phyloP scores from a whole-genome alignment of 2,888 invertebrate species.

The Myathropa florea region DNA sequence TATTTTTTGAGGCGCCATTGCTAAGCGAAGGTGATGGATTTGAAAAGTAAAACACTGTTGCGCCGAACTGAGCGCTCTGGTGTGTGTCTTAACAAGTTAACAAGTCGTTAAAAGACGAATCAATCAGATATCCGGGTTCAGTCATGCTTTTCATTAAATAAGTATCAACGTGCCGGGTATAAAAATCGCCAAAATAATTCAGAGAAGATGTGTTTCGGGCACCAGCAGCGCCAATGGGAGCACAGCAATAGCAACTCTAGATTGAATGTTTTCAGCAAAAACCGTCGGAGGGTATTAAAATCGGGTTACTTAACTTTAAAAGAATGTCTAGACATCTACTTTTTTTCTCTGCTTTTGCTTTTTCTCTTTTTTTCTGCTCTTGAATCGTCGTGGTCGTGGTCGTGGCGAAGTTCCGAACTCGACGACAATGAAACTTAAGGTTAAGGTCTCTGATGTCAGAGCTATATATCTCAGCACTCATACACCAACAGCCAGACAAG shows the following conservation, averaged over 20 bases:
- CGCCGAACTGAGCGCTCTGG: background rate
- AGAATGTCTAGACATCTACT: constrained; percentile 16
- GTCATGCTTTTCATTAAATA: constrained; percentile 30
- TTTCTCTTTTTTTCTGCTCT: background rate
- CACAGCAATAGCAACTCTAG: background rate
- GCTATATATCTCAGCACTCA: background rate
- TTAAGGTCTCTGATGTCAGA: constrained; percentile 36
- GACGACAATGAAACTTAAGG: constrained; percentile 22
- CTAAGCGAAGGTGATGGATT: background rate
- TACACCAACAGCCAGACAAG: background rate
- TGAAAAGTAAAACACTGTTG: background rate
- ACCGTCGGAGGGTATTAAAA: background rate
- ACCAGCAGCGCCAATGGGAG: background rate
- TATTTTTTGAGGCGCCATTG: background rate
- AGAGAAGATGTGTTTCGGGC: background rate
- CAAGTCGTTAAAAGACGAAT: constrained; percentile 31
- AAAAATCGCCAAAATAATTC: background rate
- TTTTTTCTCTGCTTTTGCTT: background rate
- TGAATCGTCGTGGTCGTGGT: background rate
- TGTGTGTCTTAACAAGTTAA: constrained; percentile 2
- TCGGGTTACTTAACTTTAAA: constrained; percentile 16
- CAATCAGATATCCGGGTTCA: constrained; percentile 40
- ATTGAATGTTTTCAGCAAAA: background rate
- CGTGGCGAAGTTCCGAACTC: background rate
- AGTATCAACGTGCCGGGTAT: constrained; percentile 18